Conservation (phyloP, 2,888 invertebrate genomes). For the Agrenia bidenticulata region DNA sequence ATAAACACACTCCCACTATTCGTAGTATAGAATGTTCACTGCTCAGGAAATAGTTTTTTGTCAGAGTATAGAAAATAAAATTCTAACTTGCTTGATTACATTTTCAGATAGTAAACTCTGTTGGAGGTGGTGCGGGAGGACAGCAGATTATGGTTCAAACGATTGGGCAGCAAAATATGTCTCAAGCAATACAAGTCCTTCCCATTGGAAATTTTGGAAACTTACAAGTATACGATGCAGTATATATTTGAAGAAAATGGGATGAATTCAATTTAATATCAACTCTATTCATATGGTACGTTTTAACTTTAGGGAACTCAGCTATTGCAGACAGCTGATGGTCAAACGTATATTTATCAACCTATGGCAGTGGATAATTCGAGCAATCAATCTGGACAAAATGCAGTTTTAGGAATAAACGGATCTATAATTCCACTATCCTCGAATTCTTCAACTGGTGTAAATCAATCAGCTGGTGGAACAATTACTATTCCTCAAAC, state of each 20-base stretch:
- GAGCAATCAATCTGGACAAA: slow-evolving; percentile 64
- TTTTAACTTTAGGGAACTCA: slow-evolving; percentile 64
- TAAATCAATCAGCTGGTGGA: slow-evolving; percentile 55
- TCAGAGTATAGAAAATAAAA: no score
- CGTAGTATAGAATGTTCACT: no score
- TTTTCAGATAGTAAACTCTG: slow-evolving; percentile 27
- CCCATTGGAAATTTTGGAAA: slow-evolving; percentile 47
- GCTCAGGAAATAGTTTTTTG: no score
- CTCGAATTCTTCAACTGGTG: slow-evolving; percentile 57
- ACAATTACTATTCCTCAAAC: slow-evolving; percentile 59
- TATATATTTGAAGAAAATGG: background rate
- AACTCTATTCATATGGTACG: background rate
- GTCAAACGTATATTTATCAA: slow-evolving; percentile 89
- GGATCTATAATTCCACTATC: slow-evolving; percentile 74
- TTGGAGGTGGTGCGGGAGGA: slow-evolving; percentile 22
- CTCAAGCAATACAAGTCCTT: slow-evolving; percentile 46
- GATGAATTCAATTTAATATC: background rate
- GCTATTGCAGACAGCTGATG: slow-evolving; percentile 85
- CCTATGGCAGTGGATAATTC: slow-evolving; percentile 64
- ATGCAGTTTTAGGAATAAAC: slow-evolving; percentile 63
- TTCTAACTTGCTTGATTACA: no score
- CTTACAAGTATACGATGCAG: slow-evolving; percentile 34
- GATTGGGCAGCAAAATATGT: slow-evolving; percentile 45
- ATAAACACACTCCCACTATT: no score
- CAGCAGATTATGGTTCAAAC: slow-evolving; percentile 34